Conservation (phyloP, 2,888 invertebrate species). For the Leucophora obtusa region DNA sequence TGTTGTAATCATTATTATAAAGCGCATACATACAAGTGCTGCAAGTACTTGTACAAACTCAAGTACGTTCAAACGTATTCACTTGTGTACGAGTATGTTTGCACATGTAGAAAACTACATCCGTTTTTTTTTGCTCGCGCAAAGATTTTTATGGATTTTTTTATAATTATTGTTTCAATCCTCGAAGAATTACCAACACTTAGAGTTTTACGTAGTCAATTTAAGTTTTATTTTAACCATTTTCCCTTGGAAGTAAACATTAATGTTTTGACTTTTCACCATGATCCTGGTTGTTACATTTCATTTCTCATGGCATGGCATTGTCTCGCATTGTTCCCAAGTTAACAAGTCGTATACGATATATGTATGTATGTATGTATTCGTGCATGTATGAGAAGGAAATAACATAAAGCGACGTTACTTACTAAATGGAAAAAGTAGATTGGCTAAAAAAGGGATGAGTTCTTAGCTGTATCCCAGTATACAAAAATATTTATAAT, state of each 20-base stretch:
- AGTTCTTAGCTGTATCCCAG: conserved; percentile 8
- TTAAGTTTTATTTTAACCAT: conserved; percentile 39
- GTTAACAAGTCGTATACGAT: neutral
- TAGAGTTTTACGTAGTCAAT: conserved; percentile 45
- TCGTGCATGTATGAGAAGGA: conserved; percentile 21
- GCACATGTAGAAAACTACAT: conserved; percentile 5
- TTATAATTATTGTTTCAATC: conserved; percentile 42
- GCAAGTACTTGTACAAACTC: conserved; percentile 5
- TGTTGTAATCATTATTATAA: conserved; percentile 37
- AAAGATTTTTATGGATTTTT: conserved; percentile 13
- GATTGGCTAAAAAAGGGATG: conserved; percentile 23
- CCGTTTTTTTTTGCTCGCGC: neutral
- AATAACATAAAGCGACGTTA: conserved; percentile 32
- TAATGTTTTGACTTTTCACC: conserved; percentile 53
- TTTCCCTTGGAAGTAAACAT: conserved; percentile 46
- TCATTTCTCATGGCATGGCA: conserved; percentile 35
- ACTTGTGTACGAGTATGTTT: neutral
- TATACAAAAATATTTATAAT: neutral
- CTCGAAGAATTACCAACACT: conserved; percentile 18
- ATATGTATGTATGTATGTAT: conserved; percentile 1
- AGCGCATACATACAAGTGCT: conserved; percentile 8
- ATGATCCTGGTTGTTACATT: conserved; percentile 59
- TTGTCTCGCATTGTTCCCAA: conserved; percentile 13
- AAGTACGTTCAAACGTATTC: neutral
- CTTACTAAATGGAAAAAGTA: conserved; percentile 36